Evolutionary conservation across 2,113 vertebrate species (phyloP).

Genomic region (Scomber scombrus): DNA sequence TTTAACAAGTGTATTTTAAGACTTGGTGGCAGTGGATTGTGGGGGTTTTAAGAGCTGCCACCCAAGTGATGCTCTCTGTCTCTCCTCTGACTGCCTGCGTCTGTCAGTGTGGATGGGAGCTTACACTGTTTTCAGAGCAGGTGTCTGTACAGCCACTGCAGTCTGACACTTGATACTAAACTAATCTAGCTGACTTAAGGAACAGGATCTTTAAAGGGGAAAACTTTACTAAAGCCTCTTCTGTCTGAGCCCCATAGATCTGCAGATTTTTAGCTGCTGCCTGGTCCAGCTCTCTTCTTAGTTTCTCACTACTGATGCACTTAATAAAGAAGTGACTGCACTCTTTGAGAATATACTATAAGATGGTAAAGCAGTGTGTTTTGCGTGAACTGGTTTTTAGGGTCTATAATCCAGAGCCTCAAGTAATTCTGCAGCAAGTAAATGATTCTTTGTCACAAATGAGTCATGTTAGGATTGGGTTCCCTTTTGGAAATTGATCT

Average conservation of each 20-base stretch:
- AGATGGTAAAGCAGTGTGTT: background rate
- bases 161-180: conserved; percentile 80
- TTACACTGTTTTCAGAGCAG: conserved; percentile 65
- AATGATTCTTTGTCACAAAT: background rate
- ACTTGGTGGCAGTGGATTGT: conserved; percentile 30
- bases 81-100: conserved; percentile 30
- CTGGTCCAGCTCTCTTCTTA: conserved; percentile 21
- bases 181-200: conserved; percentile 80
- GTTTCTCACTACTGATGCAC: conserved; percentile 30
- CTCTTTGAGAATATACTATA: background rate
- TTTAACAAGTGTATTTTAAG: background rate
- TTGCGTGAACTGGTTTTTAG: background rate
- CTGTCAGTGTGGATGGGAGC: conserved; percentile 56
- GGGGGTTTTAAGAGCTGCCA: conserved; percentile 38
- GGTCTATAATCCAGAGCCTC: background rate
- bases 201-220: conserved; percentile 73
- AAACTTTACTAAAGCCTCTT: conserved; percentile 75
- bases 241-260: conserved; percentile 77
- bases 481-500: no score
- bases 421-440: background rate
- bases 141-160: conserved; percentile 72
- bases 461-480: background rate
- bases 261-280: conserved; percentile 49
- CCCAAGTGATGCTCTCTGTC: conserved; percentile 50
- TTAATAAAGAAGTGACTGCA: conserved; percentile 20